phyloP scores from a whole-genome alignment of 2,113 vertebrate genomes.

The Apeltes quadracus region DNA sequence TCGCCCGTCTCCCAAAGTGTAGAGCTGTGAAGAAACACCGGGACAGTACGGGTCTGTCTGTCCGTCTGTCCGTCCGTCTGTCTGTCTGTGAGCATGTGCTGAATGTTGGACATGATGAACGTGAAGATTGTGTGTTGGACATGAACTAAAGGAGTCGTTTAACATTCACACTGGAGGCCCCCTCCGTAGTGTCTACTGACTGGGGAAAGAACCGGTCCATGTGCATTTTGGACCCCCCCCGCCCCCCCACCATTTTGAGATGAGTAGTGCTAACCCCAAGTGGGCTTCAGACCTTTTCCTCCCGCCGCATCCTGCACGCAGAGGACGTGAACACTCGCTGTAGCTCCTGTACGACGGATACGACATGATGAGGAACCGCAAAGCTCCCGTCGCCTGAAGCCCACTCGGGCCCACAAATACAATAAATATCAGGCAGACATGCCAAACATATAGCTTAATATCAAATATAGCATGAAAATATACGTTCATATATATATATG shows the following conservation, averaged over 20 bases:
- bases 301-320: conserved; percentile 3
- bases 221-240: conserved; percentile 50
- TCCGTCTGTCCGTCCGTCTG: conserved; percentile 27
- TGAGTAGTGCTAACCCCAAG: conserved; percentile 66
- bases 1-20: conserved; percentile 72
- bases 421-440: conserved; percentile 66
- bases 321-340: too few relatives aligned
- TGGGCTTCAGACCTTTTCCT: conserved; percentile 40
- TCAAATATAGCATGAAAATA: conserved; percentile 78
- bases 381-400: conserved; percentile 44
- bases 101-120: conserved; percentile 35
- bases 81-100: conserved; percentile 31
- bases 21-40: conserved; percentile 54
- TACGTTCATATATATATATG: conserved; percentile 72
- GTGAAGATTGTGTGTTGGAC: conserved; percentile 42
- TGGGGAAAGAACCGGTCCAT: conserved; percentile 26
- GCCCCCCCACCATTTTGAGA: conserved; percentile 51
- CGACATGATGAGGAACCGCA: conserved; percentile 9
- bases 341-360: too few relatives aligned
- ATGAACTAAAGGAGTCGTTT: conserved; percentile 47
- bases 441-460: conserved; percentile 73
- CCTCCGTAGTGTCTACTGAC: conserved; percentile 55
- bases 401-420: conserved; percentile 52
- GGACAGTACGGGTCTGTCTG: conserved; percentile 29
- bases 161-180: conserved; percentile 70